Evolutionary conservation across 2,113 vertebrate genomes (phyloP).

Genomic region (Daboia siamensis): DNA sequence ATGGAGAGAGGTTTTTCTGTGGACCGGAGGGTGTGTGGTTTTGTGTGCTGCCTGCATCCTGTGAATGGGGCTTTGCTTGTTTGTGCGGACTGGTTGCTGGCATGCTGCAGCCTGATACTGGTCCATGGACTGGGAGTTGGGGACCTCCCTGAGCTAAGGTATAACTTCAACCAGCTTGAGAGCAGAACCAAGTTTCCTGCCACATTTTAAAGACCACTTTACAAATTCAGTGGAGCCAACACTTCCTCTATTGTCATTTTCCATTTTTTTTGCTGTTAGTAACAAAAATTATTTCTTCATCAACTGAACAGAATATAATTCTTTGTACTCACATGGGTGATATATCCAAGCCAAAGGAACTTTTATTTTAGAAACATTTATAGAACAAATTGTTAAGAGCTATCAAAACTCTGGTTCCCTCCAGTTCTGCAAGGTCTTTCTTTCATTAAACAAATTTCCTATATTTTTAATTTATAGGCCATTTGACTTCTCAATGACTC

Average conservation of each 20-base stretch:
- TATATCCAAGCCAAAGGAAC: background rate
- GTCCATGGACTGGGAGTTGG: too few relatives aligned
- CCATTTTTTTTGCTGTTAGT: background rate
- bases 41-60: too few relatives aligned
- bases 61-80: too few relatives aligned
- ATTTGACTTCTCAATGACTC: background rate
- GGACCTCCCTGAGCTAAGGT: background rate
- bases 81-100: too few relatives aligned
- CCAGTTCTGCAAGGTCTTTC: background rate
- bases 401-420: background rate
- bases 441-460: background rate
- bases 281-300: background rate
- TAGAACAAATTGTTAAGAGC: background rate
- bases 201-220: background rate
- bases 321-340: background rate
- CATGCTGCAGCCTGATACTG: too few relatives aligned
- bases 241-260: background rate
- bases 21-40: too few relatives aligned
- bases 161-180: background rate
- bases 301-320: background rate
- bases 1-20: too few relatives aligned
- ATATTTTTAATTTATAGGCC: background rate
- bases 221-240: background rate
- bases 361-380: background rate
- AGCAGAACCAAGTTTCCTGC: background rate